Evolutionary conservation across 64 coral and sea anemone genomes (phyloP).

Genomic region (Anthopleura sola): DNA sequence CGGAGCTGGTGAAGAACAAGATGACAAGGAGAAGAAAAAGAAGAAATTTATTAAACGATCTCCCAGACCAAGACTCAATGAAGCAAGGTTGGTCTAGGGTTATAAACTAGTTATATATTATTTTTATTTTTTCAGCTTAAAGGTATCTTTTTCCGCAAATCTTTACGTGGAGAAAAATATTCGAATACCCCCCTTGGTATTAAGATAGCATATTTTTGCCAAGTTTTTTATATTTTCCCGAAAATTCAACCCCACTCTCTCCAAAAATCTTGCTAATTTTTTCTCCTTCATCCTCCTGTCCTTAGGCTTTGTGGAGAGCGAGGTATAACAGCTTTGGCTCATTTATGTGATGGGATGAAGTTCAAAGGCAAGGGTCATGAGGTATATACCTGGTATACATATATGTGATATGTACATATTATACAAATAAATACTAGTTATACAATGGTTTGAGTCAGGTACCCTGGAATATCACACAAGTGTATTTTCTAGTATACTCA

Average conservation of each 20-base stretch:
- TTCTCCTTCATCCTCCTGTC: background rate
- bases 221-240: too few relatives aligned
- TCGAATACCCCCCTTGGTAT: too few relatives aligned
- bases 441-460: too few relatives aligned
- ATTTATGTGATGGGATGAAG: slow-evolving; percentile 81
- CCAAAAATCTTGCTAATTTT: background rate
- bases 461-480: too few relatives aligned
- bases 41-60: slow-evolving; percentile 62
- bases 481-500: too few relatives aligned
- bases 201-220: too few relatives aligned
- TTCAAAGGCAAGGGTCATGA: slow-evolving; percentile 99
- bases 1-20: background rate
- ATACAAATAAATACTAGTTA: too few relatives aligned
- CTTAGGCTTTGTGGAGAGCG: slow-evolving; percentile 76
- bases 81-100: slow-evolving; percentile 36
- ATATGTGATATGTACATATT: too few relatives aligned
- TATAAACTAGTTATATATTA: background rate
- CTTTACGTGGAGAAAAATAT: background rate
- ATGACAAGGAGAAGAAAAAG: slow-evolving; percentile 40
- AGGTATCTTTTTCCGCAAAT: background rate
- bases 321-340: slow-evolving; percentile 72
- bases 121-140: background rate
- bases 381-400: slow-evolving; percentile 30
- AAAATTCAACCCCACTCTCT: too few relatives aligned
- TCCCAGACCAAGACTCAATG: slow-evolving; percentile 62